These are phyloP conservation scores for Ceratosolen fusciceps DNA, from an alignment of 1,140 invertebrate species.

Conservation along the genomic window DNA sequence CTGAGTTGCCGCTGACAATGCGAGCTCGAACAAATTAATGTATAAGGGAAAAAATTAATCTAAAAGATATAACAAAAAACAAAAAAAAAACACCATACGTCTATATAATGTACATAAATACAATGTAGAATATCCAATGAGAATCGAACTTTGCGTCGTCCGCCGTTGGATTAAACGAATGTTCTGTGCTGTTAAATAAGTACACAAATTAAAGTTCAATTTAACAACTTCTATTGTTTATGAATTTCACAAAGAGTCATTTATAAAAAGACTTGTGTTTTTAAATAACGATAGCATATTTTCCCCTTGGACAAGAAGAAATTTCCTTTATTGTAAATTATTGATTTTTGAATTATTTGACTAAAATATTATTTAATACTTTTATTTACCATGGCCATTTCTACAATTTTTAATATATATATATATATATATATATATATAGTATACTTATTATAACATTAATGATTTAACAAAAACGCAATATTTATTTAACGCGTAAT, in stretches of 20 bases:
- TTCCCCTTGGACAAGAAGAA: constrained; percentile 6
- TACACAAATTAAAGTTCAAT: not conserved
- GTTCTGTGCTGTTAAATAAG: constrained; percentile 17
- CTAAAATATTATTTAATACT: too few relatives aligned
- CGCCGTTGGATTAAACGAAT: constrained; percentile 17
- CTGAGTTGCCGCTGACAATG: not conserved
- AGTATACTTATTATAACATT: too few relatives aligned
- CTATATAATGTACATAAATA: constrained; percentile 11
- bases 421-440: too few relatives aligned
- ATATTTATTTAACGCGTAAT: too few relatives aligned
- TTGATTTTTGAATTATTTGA: too few relatives aligned
- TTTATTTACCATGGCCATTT: too few relatives aligned
- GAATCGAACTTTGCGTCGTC: constrained; percentile 35
- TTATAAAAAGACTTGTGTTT: constrained; percentile 1
- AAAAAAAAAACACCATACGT: not conserved
- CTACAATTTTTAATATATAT: too few relatives aligned
- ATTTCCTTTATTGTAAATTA: too few relatives aligned
- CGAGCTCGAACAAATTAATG: not conserved
- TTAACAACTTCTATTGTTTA: constrained; percentile 8
- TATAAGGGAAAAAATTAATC: not conserved
- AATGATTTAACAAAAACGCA: too few relatives aligned
- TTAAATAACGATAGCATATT: not conserved
- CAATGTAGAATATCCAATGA: not conserved
- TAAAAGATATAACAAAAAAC: not conserved
- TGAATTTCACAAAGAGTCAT: constrained; percentile 15